Evolutionary conservation across 2,113 vertebrate genomes (phyloP).

Genomic region (Triplophysa rosa): DNA sequence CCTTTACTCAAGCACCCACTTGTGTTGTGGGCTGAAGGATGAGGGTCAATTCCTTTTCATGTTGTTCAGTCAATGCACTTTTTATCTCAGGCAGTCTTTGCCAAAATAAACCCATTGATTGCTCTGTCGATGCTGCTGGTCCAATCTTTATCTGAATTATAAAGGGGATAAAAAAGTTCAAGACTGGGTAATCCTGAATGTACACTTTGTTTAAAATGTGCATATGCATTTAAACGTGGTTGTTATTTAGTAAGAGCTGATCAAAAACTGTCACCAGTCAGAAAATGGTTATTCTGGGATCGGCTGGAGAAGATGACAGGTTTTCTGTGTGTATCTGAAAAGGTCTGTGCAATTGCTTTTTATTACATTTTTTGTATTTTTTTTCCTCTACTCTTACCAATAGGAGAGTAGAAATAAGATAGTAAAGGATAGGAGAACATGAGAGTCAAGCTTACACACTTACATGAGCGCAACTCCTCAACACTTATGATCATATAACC

Average conservation of each 20-base stretch:
- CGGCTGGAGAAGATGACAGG: too few species aligned
- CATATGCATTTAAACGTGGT: neutral
- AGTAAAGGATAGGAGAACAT: too few species aligned
- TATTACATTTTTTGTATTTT: too few species aligned
- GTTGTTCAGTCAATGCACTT: slow-evolving; percentile 49
- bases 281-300: too few species aligned
- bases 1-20: neutral
- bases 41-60: slow-evolving; percentile 54
- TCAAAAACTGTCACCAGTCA: too few species aligned
- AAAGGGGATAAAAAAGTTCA: slow-evolving; percentile 24
- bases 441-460: too few species aligned
- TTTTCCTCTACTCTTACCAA: too few species aligned
- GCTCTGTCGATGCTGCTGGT: slow-evolving; percentile 25
- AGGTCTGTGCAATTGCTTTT: too few species aligned
- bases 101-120: slow-evolving; percentile 56
- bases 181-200: slow-evolving; percentile 7
- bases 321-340: too few species aligned
- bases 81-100: slow-evolving; percentile 45
- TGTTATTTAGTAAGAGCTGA: neutral
- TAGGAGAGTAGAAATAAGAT: too few species aligned
- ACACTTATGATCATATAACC: neutral
- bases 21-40: slow-evolving; percentile 42
- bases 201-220: neutral
- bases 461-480: too few species aligned
- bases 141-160: slow-evolving; percentile 47